These are phyloP conservation scores for Speoplatyrhinus poulsoni DNA, from an alignment of 2,113 vertebrate genomes.

Conservation along the genomic window DNA sequence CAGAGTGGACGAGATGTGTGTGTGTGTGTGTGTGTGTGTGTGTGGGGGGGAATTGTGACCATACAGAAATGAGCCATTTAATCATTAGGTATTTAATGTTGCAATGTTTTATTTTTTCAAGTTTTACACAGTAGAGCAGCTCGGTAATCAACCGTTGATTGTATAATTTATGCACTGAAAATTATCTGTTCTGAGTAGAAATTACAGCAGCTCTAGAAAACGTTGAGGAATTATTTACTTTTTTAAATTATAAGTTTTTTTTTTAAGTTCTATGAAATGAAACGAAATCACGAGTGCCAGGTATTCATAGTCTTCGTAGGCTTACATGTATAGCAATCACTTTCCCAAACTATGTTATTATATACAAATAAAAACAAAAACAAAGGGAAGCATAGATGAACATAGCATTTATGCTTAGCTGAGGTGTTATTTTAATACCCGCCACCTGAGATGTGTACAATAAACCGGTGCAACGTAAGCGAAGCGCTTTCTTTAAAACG, in stretches of 20 bases:
- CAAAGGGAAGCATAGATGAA: too few species aligned
- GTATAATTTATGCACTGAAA: conserved; percentile 32
- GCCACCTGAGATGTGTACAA: too few species aligned
- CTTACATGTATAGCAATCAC: too few species aligned
- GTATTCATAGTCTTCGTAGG: too few species aligned
- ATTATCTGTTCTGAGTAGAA: conserved; percentile 20
- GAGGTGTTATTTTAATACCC: too few species aligned
- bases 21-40: neutral
- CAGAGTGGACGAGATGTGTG: conserved; percentile 15
- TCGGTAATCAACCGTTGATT: neutral
- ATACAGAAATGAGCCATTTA: conserved; percentile 40
- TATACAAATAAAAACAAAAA: too few species aligned
- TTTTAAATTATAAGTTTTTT: conserved; percentile 23
- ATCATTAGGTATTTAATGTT: conserved; percentile 1
- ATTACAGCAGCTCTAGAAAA: conserved; percentile 11
- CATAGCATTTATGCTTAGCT: too few species aligned
- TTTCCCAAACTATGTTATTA: too few species aligned
- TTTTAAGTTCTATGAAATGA: conserved; percentile 16
- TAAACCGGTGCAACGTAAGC: too few species aligned
- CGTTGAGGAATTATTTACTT: neutral
- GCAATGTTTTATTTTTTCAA: conserved; percentile 13
- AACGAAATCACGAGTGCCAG: too few species aligned
- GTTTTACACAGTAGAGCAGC: neutral
- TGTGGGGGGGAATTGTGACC: rapidly evolving
- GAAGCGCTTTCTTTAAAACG: too few species aligned